These are phyloP conservation scores for Thera obeliscata DNA, from an alignment of 2,888 invertebrate genomes.

Conservation along the genomic window DNA sequence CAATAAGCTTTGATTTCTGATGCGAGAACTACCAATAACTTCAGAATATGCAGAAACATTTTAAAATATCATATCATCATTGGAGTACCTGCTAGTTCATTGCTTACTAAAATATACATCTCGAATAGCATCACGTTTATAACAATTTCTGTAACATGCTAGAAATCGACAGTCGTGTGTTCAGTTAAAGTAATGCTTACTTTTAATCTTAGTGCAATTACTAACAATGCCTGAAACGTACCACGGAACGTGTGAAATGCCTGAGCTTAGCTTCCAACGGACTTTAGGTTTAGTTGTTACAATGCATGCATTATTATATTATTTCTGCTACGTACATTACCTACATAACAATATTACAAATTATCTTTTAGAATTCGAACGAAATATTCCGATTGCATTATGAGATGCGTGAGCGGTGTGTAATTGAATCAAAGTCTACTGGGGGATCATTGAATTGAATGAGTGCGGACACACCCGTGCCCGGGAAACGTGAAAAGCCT, in stretches of 20 bases:
- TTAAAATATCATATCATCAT: background rate
- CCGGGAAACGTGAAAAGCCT: too few relatives aligned
- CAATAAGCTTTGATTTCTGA: background rate
- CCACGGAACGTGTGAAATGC: constrained; percentile 9
- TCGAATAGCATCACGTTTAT: background rate
- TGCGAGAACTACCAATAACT: background rate
- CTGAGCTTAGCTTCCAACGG: constrained; percentile 22
- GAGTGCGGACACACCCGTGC: too few relatives aligned
- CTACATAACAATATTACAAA: background rate
- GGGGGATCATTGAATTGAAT: too few relatives aligned
- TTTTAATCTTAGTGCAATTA: constrained; percentile 25
- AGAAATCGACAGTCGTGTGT: constrained; percentile 47
- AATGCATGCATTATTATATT: background rate
- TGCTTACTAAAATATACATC: background rate
- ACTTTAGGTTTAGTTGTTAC: background rate
- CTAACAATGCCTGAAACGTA: constrained; percentile 36
- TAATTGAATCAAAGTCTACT: too few relatives aligned
- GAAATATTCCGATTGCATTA: too few relatives aligned
- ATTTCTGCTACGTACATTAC: background rate
- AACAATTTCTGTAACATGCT: background rate
- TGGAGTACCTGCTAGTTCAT: background rate
- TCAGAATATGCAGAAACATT: background rate
- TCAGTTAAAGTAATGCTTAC: constrained; percentile 36
- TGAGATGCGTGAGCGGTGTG: too few relatives aligned
- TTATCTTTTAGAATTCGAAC: too few relatives aligned